Evolutionary conservation across 1,140 invertebrate genomes (phyloP), one percentile per base, ranked within the genome.

Genomic region (Pissodes strobi): DNA sequence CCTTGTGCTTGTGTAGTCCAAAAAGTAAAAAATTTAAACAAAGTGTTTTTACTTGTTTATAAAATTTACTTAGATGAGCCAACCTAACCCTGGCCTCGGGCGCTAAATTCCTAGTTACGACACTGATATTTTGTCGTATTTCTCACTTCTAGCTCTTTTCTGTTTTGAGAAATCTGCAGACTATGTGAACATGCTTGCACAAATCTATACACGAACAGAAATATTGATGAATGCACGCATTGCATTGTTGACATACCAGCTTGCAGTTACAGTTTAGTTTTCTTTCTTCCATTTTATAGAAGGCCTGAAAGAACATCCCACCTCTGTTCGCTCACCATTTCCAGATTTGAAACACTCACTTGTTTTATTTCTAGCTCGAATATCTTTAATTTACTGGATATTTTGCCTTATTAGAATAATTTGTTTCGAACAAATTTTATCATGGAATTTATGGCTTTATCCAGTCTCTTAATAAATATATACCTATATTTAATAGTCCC

Each of bases 131-230:
- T n/a, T n/a, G n/a, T n/a, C n/a, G n/a, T n/a, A n/a, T n/a, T n/a
- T n/a, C n/a, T n/a, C n/a, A n/a, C n/a, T n/a, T n/a, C n/a, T n/a
- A n/a, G n/a, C n/a, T n/a, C n/a, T n/a, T n/a, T n/a, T n/a, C n/a
- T n/a, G n/a, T n/a, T n/a, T n/a, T n/a, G n/a, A n/a, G n/a, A n/a
- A n/a, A n/a, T n/a, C n/a, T n/a, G n/a, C n/a, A n/a, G n/a, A n/a
- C n/a, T n/a, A n/a, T n/a, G n/a, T n/a, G n/a, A n/a, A n/a, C n/a
- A n/a, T n/a, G n/a, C n/a, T n/a, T n/a, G n/a, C n/a, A n/a, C n/a
- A n/a, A 49, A 52, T 69, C 68, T 2, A 67, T 30, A 27, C 68
- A 69, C 2, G 45, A 56, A 18, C 64, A 69, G 8, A 55, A 55
- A 64, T 59, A 69, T 27, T 12, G 22, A 19, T 67, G 68, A 9